phyloP scores from a whole-genome alignment of 2,888 invertebrate genomes.

The Brachylomia viminalis region DNA sequence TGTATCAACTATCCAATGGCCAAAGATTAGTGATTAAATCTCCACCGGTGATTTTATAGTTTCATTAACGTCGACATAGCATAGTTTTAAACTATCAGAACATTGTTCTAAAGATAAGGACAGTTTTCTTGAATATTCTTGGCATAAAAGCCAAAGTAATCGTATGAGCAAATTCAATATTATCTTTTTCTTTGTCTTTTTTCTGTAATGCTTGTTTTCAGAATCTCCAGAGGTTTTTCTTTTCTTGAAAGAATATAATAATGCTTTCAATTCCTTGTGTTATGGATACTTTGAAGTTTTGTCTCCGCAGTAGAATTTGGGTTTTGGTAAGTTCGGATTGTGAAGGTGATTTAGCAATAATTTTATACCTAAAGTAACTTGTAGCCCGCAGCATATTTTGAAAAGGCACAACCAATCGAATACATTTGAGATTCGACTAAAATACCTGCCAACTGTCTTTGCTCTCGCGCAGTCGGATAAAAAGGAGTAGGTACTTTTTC shows the following conservation, averaged over 20 bases:
- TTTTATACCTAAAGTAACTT: background rate
- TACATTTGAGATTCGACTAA: background rate
- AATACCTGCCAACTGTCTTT: background rate
- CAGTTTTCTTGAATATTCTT: slow-evolving; percentile 15
- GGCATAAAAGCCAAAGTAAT: slow-evolving; percentile 1
- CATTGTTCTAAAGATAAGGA: slow-evolving; percentile 2
- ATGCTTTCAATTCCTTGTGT: slow-evolving; percentile 16
- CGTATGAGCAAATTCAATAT: slow-evolving; percentile 19
- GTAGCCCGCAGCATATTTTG: background rate
- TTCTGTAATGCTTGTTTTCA: slow-evolving; percentile 19
- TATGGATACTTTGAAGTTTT: slow-evolving; percentile 1
- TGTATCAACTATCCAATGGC: background rate
- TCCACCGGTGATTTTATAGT: slow-evolving; percentile 39
- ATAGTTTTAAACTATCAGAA: slow-evolving; percentile 14
- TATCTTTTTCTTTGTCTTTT: slow-evolving; percentile 25
- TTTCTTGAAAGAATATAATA: slow-evolving; percentile 20
- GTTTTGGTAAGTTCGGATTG: background rate
- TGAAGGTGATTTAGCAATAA: background rate
- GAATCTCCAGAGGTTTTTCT: slow-evolving; percentile 18
- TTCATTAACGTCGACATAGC: slow-evolving; percentile 35
- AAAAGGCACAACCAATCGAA: background rate
- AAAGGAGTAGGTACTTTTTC: background rate
- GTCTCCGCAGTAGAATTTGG: background rate
- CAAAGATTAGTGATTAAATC: slow-evolving; percentile 44
- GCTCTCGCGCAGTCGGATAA: background rate